Conservation (phyloP, 2,797 vertebrate genomes). For the Rhinatrema bivittatum region DNA sequence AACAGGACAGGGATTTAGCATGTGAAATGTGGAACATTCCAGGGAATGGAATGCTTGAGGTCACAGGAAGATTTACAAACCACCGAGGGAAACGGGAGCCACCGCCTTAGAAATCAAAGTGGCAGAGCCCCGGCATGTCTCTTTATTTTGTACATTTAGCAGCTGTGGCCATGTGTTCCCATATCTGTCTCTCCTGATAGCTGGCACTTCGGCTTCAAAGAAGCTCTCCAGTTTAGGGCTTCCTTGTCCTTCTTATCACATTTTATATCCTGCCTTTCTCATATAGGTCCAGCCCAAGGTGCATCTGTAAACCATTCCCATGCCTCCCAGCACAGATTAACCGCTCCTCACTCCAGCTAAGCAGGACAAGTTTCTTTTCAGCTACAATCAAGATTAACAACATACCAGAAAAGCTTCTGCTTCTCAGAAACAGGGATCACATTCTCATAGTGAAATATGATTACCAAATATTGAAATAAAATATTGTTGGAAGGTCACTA, state of each 20-base stretch:
- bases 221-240: conserved; percentile 7
- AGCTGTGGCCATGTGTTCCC: conserved; percentile 31
- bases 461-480: neutral
- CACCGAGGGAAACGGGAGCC: conserved; percentile 21
- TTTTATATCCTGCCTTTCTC: conserved; percentile 20
- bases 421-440: neutral
- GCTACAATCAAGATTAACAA: neutral
- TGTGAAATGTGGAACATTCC: too few relatives aligned
- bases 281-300: conserved; percentile 2
- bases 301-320: conserved; percentile 16
- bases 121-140: conserved; percentile 24
- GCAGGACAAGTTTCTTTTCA: too few relatives aligned
- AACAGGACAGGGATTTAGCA: too few relatives aligned
- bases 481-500: too few relatives aligned
- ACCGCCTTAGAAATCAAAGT: conserved; percentile 12
- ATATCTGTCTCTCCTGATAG: conserved; percentile 36
- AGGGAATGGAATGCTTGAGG: too few relatives aligned
- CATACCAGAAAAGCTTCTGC: conserved; percentile 16
- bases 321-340: neutral
- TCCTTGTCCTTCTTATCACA: conserved; percentile 27
- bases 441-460: neutral
- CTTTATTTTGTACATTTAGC: conserved; percentile 27
- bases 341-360: neutral
- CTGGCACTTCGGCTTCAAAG: conserved; percentile 43
- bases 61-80: conserved; percentile 17